Percentiles rank a stretch among this genome's conserved stretches.
phyloP scores from a whole-genome alignment of 1,140 invertebrate genomes.

The Holotrichia oblita region DNA sequence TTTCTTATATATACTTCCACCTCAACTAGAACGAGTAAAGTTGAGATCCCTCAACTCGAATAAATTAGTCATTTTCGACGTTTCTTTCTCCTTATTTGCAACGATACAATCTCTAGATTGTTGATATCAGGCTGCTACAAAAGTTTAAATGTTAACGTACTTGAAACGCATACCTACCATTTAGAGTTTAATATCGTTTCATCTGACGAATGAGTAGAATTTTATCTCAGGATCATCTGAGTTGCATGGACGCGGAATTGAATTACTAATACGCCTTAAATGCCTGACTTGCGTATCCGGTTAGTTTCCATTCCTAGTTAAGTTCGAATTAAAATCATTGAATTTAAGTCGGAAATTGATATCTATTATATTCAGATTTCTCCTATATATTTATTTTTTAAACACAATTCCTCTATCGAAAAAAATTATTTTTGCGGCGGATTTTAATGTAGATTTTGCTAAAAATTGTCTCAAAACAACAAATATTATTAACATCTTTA shows the following conservation, averaged over 20 bases:
- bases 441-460: no score
- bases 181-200: conserved; percentile 11
- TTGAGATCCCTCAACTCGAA: not conserved
- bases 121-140: not conserved
- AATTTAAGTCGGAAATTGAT: no score
- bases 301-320: no score
- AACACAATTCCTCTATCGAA: no score
- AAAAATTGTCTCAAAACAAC: no score
- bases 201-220: not conserved
- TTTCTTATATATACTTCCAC: conserved; percentile 10
- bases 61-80: conserved; percentile 8
- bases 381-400: no score
- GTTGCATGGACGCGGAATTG: not conserved
- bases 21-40: not conserved
- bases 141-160: not conserved
- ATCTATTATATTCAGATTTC: no score
- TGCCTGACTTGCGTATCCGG: no score
- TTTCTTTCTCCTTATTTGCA: conserved; percentile 20
- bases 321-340: no score
- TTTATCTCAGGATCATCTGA: not conserved
- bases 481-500: no score
- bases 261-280: not conserved
- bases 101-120: conserved; percentile 2
- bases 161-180: not conserved
- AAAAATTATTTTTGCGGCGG: no score